phyloP scores from a whole-genome alignment of 2,113 vertebrate genomes.

The Macquaria ambigua region DNA sequence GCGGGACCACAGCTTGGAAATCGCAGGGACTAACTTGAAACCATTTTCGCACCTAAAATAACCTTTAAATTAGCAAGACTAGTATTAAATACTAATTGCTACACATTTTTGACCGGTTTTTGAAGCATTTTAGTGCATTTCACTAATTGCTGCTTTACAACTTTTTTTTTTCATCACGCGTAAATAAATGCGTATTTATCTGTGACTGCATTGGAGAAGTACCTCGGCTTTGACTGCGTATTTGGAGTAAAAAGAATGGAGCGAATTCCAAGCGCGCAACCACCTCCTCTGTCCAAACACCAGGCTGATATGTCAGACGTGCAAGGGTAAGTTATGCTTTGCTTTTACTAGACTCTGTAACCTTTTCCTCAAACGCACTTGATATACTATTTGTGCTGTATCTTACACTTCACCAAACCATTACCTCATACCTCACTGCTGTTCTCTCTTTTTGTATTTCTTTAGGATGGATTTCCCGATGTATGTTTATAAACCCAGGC shows the following conservation, averaged over 20 bases:
- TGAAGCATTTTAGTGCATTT: conserved; percentile 9
- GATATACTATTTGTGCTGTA: not conserved
- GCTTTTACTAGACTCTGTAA: not conserved
- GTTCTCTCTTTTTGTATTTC: conserved; percentile 29
- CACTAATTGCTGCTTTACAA: not conserved
- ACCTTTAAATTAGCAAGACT: not conserved
- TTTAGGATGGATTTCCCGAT: conserved; percentile 95
- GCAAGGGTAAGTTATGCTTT: conserved; percentile 87
- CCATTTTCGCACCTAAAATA: not conserved
- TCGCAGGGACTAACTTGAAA: conserved; percentile 30
- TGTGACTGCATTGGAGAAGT: conserved; percentile 40
- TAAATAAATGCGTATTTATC: conserved; percentile 46
- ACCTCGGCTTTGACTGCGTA: conserved; percentile 33
- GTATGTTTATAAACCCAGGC: conserved; percentile 94
- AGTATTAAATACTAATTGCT: not conserved
- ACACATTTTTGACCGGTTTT: not conserved
- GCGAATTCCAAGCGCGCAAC: conserved; percentile 91
- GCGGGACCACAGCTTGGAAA: conserved; percentile 60
- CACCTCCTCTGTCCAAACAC: conserved; percentile 88
- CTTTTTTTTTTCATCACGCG: not conserved
- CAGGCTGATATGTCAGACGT: conserved; percentile 87
- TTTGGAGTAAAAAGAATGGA: conserved; percentile 86
- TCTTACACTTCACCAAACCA: not conserved
- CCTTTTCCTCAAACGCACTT: not conserved
- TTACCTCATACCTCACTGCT: not conserved